Conservation (phyloP, 2,113 vertebrate species). For the Anser brachyrhynchus region DNA sequence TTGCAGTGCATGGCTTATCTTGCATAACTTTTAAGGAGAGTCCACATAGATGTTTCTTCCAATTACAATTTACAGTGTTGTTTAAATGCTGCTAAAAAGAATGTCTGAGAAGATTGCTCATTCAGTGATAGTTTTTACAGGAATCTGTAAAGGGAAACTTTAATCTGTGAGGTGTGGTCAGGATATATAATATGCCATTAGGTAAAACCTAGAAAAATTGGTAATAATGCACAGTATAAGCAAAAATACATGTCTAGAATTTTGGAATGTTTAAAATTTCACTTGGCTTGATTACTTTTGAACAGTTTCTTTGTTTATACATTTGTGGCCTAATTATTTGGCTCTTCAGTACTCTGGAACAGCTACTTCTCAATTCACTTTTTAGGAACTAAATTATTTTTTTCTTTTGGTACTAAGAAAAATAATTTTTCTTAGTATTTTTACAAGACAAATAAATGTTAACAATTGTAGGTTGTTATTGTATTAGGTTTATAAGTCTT, state of each 20-base stretch:
- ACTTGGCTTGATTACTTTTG: background rate
- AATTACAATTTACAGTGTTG: background rate
- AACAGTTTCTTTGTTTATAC: background rate
- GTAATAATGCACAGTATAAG: background rate
- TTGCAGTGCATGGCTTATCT: background rate
- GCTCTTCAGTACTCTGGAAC: background rate
- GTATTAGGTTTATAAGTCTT: background rate
- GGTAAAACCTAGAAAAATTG: background rate
- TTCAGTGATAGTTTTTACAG: background rate
- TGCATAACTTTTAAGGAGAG: background rate
- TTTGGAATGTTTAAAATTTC: background rate
- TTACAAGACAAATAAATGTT: background rate
- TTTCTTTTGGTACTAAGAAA: background rate
- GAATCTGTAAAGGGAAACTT: rapidly evolving
- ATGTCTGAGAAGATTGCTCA: background rate
- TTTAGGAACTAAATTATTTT: background rate
- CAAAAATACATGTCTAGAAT: background rate
- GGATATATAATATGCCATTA: background rate
- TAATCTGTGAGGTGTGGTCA: background rate
- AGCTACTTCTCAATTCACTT: background rate
- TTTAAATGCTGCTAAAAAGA: background rate
- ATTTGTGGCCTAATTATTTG: background rate
- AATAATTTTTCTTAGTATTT: background rate
- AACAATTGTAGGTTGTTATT: background rate
- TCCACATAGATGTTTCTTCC: background rate